Conservation (phyloP, 1,140 invertebrate species). For the Nilaparvata lugens region DNA sequence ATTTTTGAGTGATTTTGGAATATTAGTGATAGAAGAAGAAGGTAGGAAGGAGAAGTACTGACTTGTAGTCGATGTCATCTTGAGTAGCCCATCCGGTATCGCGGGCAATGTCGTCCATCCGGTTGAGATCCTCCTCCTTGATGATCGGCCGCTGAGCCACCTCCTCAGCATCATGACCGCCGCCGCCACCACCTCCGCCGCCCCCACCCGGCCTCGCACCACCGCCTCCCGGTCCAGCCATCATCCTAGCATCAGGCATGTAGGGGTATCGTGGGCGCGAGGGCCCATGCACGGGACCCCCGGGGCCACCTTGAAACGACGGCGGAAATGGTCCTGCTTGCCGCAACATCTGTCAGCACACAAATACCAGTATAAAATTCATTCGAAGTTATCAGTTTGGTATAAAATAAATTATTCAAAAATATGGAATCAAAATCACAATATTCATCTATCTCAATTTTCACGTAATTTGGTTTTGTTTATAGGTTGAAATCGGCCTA, state of each 20-base stretch:
- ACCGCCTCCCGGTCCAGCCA: neutral
- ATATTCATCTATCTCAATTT: too few species aligned
- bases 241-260: conserved; percentile 27
- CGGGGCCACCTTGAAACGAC: conserved; percentile 26
- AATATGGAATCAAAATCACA: too few species aligned
- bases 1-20: neutral
- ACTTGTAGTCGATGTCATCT: conserved; percentile 91
- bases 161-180: conserved; percentile 36
- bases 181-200: neutral
- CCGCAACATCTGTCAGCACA: conserved; percentile 24
- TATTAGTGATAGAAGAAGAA: neutral
- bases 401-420: too few species aligned
- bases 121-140: conserved; percentile 81
- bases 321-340: conserved; percentile 31
- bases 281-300: conserved; percentile 14
- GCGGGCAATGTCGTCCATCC: conserved; percentile 81
- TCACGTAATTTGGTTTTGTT: too few species aligned
- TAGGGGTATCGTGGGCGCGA: conserved; percentile 37
- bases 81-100: conserved; percentile 85
- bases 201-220: neutral
- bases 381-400: too few species aligned
- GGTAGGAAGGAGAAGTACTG: conserved; percentile 30
- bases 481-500: too few species aligned
- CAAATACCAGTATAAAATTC: too few species aligned
- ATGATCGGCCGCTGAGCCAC: conserved; percentile 67